phyloP scores from a whole-genome alignment of 2,797 vertebrate genomes.

The Malurus leucopterus region DNA sequence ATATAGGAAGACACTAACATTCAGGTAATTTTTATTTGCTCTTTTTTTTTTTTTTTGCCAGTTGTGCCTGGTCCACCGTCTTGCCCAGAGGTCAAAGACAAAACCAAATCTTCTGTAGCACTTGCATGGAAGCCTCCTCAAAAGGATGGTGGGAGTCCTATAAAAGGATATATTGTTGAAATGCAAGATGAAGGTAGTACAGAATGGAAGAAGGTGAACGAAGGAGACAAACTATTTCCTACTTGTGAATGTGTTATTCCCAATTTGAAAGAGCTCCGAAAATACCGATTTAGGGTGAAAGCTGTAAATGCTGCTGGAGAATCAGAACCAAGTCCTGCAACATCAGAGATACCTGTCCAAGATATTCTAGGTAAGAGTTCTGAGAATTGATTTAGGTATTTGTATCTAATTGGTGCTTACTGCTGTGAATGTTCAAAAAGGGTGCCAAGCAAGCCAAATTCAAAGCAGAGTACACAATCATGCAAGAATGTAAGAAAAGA shows the following conservation, averaged over 20 bases:
- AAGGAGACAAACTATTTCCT: constrained; percentile 83
- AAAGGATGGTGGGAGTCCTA: constrained; percentile 91
- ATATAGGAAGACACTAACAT: not conserved
- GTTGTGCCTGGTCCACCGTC: constrained; percentile 93
- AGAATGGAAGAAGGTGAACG: constrained; percentile 87
- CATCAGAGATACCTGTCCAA: constrained; percentile 85
- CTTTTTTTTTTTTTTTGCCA: constrained; percentile 54
- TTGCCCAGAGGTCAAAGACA: constrained; percentile 88
- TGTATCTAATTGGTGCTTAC: not conserved
- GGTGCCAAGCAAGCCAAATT: not conserved
- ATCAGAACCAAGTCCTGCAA: constrained; percentile 92
- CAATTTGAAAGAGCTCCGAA: constrained; percentile 87
- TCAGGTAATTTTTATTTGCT: not conserved
- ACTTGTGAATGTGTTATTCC: constrained; percentile 89
- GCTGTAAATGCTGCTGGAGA: constrained; percentile 95
- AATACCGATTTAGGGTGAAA: constrained; percentile 92
- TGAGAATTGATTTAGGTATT: not conserved
- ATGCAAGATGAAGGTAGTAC: constrained; percentile 90
- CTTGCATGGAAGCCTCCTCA: constrained; percentile 90
- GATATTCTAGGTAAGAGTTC: constrained; percentile 85
- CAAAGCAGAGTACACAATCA: not conserved
- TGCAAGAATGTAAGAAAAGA: not conserved
- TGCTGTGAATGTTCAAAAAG: not conserved
- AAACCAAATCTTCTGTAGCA: constrained; percentile 88
- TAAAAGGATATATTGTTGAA: constrained; percentile 96